Evolutionary conservation across 1,140 invertebrate genomes (phyloP).

Genomic region (Drosophila sechellia): DNA sequence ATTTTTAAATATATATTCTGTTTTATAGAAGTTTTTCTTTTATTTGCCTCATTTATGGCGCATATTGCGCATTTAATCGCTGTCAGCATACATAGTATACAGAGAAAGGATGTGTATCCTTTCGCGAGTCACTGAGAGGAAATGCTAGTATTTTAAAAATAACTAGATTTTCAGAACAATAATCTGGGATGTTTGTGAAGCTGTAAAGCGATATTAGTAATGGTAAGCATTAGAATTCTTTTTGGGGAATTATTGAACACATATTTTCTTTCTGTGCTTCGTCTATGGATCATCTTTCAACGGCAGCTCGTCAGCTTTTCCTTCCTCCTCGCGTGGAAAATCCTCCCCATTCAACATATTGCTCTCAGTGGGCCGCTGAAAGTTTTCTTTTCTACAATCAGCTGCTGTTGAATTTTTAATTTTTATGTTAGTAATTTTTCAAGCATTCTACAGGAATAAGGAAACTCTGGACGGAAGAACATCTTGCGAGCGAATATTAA

Average conservation of each 20-base stretch:
- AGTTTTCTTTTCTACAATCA: slow-evolving; percentile 66
- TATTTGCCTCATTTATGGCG: slow-evolving; percentile 81
- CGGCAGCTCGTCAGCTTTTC: slow-evolving; percentile 30
- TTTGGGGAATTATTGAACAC: background rate
- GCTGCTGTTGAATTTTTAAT: slow-evolving; percentile 83
- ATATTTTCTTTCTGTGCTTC: slow-evolving; percentile 13
- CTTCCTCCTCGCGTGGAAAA: slow-evolving; percentile 21
- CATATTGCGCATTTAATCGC: slow-evolving; percentile 81
- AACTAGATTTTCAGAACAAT: background rate
- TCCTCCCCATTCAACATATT: slow-evolving; percentile 9
- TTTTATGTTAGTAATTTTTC: slow-evolving; percentile 83
- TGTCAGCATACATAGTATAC: slow-evolving; percentile 50
- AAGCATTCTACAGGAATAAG: slow-evolving; percentile 58
- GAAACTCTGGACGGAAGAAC: slow-evolving; percentile 60
- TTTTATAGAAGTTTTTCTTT: slow-evolving; percentile 71
- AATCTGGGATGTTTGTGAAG: no score
- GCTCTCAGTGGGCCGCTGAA: slow-evolving; percentile 44
- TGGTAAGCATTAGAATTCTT: background rate
- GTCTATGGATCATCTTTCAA: slow-evolving; percentile 36
- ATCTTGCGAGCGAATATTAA: slow-evolving; percentile 81
- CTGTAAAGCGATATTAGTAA: no score
- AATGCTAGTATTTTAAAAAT: background rate
- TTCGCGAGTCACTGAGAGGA: slow-evolving; percentile 5
- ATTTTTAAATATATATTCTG: slow-evolving; percentile 36
- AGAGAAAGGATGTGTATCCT: slow-evolving; percentile 21